phyloP scores from a whole-genome alignment of 2,888 invertebrate species.

The Pardosa pseudoannulata region DNA sequence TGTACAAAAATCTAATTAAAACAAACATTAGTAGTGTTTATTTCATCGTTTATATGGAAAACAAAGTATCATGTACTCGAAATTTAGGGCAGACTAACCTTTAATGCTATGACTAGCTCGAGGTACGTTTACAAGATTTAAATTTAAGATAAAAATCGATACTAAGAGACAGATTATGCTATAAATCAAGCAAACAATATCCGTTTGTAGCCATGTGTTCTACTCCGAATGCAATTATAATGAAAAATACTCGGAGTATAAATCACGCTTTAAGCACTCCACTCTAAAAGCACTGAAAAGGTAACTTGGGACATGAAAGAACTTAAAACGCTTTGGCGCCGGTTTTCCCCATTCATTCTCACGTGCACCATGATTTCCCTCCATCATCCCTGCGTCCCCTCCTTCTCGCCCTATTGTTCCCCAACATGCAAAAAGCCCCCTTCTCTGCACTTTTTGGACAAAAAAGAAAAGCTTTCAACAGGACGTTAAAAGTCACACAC shows the following conservation, averaged over 20 bases:
- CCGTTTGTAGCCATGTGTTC: too few species aligned
- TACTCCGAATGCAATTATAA: not conserved
- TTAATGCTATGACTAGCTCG: too few species aligned
- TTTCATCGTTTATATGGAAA: too few species aligned
- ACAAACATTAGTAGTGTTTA: too few species aligned
- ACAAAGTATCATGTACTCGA: too few species aligned
- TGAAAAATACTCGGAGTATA: not conserved
- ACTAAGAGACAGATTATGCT: too few species aligned
- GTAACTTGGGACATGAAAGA: not conserved
- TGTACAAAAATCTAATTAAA: too few species aligned
- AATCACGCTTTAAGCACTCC: not conserved
- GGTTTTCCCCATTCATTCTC: not conserved
- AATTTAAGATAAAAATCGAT: too few species aligned
- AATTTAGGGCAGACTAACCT: too few species aligned
- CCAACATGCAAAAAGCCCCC: not conserved
- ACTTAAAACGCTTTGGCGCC: not conserved
- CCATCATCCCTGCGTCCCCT: not conserved
- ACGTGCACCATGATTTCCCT: not conserved
- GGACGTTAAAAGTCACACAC: constrained; percentile 6
- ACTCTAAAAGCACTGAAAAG: not conserved
- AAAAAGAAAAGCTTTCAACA: not conserved
- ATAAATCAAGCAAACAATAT: too few species aligned
- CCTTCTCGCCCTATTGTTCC: not conserved
- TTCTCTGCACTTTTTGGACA: not conserved
- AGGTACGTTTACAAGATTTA: too few species aligned